Evolutionary conservation across 2,888 invertebrate species (phyloP), one percentile per base, ranked within the genome.

Genomic region (Shargacucullia verbasci): DNA sequence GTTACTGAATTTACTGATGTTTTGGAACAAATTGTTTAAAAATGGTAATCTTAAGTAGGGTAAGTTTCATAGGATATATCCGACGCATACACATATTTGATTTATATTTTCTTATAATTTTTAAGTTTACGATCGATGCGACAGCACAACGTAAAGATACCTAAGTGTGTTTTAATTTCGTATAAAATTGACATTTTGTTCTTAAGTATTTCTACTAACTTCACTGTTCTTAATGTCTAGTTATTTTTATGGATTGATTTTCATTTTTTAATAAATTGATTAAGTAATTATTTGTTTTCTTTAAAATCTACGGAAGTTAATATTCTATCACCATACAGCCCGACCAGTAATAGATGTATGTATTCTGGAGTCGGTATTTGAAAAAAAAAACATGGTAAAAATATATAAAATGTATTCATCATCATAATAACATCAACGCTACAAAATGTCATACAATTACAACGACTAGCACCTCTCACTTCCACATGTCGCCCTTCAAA

Each of bases 211-310:
- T 83, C 70, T 86, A 90, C 89, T 91, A 92, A 92, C 86, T 83
- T 76, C 74, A 76, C 74, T 81, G 82, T 85, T 83, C 80, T 80
- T 85, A 85, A 85, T 83, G 83, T 84, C 67, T 89, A 89, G 88
- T 89, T 87, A 88, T 87, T 91, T 89, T 86, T 91, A 90, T 88
- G 85, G 86, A 89, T 91, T 91, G 89, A 90, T 91, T 92, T 81
- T 91, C 87, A 82, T 87, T 88, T 92, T 91, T 85, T 86, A 89
- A 90, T 91, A 93, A 92, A 89, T 78, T 88, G 81, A 85, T 85
- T 86, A 83, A 83, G 83, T 77, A 84, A 76, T 45, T 27, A 15
- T 14, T 58, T 55, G 55, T 75, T 76, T 79, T 53, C 59, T 57
- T 76, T 40, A 3, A 7, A 5, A 8, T 12, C 8, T 7, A 12